Evolutionary conservation across 2,888 invertebrate genomes (phyloP), one percentile per base, ranked within the genome.

Genomic region (Muscina levida): DNA sequence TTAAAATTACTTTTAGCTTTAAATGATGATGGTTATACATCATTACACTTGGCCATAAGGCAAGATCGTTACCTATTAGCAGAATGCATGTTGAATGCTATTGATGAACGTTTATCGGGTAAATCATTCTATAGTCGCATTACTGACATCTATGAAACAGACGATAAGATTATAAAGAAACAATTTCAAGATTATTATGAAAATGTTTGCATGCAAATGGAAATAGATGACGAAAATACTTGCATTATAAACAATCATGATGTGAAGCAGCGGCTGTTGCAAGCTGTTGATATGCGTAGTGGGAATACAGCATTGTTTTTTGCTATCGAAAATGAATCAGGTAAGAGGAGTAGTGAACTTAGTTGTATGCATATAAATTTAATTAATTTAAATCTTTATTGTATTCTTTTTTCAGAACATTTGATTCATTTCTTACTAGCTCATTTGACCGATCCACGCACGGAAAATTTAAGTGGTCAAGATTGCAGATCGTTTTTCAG

Each of bases 11-110:
- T 90, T 1, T 74, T 86, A 8, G 74, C 83, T 26, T 82, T 78
- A 10, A 90, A 90, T 42, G 86, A 90, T 74, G 88, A 88, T 72
- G 90, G 90, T 1, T 85, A 89, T 24, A 88, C 89, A 0, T 85
- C 86, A 0, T 37, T 90, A 0, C 90, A 90, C 46, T 68, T 89
- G 22, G 89, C 89, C 0, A 84, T 89, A 0, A 86, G 87, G 0
- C 82, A 86, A 19, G 86, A 89, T 80, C 85, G 86, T 22, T 89
- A 84, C 56, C 67, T 85, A 15, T 81, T 86, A 79, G 87, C 86
- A 1, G 90, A 90, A 79, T 70, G 83, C 1, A 85, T 90, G 2
- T 75, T 88, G 15, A 86, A 87, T 73, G 67, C 78, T 1, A 79
- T 90, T 3, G 90, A 90, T 82, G 59, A 86, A 44, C 84, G 85